Percentiles rank a stretch among this genome's conserved stretches.
Conservation (phyloP, 2,113 vertebrate species). For the Oceanodroma tethys region DNA sequence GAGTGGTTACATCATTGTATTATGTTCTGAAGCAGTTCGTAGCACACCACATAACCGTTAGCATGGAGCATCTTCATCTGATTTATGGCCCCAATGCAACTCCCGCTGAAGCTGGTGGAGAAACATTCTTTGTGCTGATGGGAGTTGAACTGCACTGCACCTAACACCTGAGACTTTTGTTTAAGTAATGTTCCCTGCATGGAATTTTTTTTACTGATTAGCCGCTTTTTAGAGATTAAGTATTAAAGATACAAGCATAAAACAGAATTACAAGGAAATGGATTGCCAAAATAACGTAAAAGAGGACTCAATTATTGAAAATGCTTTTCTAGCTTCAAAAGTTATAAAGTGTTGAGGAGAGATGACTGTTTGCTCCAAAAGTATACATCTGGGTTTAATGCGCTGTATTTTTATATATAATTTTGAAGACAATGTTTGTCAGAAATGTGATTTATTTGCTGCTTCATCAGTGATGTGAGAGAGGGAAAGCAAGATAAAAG, state of each 20-base stretch:
- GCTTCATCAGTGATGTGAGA: background rate
- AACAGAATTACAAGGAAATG: background rate
- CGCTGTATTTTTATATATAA: background rate
- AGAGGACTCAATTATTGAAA: background rate
- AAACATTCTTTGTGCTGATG: background rate
- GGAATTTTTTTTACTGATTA: background rate
- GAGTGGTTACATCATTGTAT: background rate
- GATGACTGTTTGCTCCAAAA: background rate
- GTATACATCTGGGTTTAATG: background rate
- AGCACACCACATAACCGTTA: background rate
- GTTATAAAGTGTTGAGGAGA: background rate
- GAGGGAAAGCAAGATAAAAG: background rate
- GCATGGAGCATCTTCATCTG: background rate
- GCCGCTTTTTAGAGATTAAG: background rate
- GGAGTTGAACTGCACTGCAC: background rate
- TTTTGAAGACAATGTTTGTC: background rate
- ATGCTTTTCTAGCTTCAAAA: background rate
- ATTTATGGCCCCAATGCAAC: background rate
- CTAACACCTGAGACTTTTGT: background rate
- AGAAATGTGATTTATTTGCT: background rate
- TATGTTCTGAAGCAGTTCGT: background rate
- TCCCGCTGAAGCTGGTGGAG: background rate
- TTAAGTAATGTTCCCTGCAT: background rate
- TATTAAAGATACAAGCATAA: background rate
- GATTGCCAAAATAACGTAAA: background rate